A percentile compares a stretch with the other conserved stretches of the same genome.
phyloP scores from a whole-genome alignment of 2,797 vertebrate genomes.

The Lacerta agilis region DNA sequence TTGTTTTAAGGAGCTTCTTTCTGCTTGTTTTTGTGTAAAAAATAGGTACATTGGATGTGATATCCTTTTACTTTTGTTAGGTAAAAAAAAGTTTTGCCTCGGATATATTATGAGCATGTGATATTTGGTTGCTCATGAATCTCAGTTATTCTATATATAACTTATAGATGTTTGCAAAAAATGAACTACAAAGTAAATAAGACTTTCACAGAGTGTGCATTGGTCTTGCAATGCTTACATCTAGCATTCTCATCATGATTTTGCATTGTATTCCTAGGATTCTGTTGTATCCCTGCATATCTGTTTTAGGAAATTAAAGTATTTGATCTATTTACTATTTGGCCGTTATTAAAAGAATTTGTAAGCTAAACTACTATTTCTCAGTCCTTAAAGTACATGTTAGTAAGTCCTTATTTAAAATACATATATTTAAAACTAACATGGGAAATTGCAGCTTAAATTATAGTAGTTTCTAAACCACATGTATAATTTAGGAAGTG shows the following conservation, averaged over 20 bases:
- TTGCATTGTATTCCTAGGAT: background rate
- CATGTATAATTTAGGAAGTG: background rate
- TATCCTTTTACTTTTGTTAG: background rate
- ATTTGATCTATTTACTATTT: background rate
- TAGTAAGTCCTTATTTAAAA: background rate
- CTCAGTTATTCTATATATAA: background rate
- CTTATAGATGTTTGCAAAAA: background rate
- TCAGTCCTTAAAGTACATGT: background rate
- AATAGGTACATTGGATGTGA: background rate
- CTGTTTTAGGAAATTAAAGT: background rate
- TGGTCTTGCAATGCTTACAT: background rate
- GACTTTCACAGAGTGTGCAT: background rate
- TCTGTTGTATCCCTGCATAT: background rate
- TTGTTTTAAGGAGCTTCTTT: background rate
- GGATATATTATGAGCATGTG: background rate
- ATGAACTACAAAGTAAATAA: background rate
- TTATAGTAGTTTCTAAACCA: background rate
- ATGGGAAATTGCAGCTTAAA: background rate
- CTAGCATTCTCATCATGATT: background rate
- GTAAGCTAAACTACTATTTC: background rate
- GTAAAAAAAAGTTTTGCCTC: background rate
- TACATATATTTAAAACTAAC: background rate
- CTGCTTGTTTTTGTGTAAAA: background rate
- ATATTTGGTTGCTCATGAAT: background rate
- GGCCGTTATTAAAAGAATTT: background rate